Conservation (phyloP, 2,797 vertebrate species). For the Phalloptychus januarius region DNA sequence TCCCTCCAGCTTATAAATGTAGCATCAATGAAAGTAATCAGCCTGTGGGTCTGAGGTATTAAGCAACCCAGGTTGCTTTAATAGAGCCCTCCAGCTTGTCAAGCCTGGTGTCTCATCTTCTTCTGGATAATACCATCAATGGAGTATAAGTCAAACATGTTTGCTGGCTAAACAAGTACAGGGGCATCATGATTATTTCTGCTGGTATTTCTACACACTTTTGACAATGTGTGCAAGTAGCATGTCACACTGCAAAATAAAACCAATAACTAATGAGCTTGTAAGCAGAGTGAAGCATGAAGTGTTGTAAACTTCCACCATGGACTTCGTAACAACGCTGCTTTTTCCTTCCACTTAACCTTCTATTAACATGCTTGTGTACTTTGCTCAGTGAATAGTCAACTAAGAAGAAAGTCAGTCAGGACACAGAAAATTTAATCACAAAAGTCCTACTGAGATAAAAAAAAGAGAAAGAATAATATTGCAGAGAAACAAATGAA, state of each 20-base stretch:
- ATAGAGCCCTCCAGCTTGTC: neutral
- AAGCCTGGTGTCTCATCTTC: neutral
- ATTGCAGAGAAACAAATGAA: slow-evolving; percentile 23
- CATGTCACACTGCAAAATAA: neutral
- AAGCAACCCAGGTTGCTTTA: neutral
- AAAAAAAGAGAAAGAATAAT: slow-evolving; percentile 19
- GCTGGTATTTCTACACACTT: neutral
- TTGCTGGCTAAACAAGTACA: neutral
- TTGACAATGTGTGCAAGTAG: neutral
- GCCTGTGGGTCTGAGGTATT: neutral
- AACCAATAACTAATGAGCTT: neutral
- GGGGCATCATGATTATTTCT: neutral
- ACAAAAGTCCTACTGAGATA: slow-evolving; percentile 32
- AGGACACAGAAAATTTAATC: slow-evolving; percentile 17
- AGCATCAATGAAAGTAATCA: neutral
- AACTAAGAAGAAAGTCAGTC: slow-evolving; percentile 2
- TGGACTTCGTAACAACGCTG: neutral
- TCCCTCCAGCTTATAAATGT: neutral
- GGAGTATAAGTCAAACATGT: neutral
- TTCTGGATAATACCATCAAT: neutral
- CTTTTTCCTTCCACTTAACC: neutral
- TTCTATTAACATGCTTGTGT: neutral
- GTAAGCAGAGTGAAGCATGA: neutral
- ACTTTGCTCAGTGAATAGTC: neutral
- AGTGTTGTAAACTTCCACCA: neutral